Evolutionary conservation across 2,888 invertebrate species (phyloP), one percentile per base, ranked within the genome.

Genomic region (Gisinianus flammeolus): DNA sequence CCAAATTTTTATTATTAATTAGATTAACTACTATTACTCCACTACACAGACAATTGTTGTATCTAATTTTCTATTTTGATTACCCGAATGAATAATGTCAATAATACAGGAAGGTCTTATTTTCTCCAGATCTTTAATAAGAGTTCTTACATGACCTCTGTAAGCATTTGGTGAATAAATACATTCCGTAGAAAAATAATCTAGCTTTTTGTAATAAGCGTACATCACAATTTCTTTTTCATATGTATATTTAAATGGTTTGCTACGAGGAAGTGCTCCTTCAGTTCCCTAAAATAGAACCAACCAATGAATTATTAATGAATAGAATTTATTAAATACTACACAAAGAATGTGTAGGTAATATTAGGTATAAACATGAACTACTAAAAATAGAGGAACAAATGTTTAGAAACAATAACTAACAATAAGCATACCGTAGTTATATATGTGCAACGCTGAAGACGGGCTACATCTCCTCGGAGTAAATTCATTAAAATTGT

Each of bases 181-280:
- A 88, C 99, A 99, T 88, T 99, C 99, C 0, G 99, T 99, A 1
- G 98, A 98, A 88, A 99, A 99, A 87, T 99, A 99, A 10, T 98
- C 93, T 33, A 99, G 88, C 86, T 95, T 94, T 87, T 96, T 95
- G 87, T 95, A 98, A 87, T 98, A 95, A 0, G 99, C 98, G 88
- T 99, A 98, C 96, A 98, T 96, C 0, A 98, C 99, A 86, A 99
- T 99, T 89, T 99, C 99, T 86, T 98, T 98, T 87, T 99, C 99
- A 87, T 98, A 99, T 0, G 96, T 93, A 87, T 98, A 98, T 87
- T 98, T 98, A 58, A 98, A 91, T 0, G 98, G 98, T 86, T 98
- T 98, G 24, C 96, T 96, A 85, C 98, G 90, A 0, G 96, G 94
- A 85, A 98, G 93, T 12, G 93, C 89, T 81, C 93, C 94, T 85